Evolutionary conservation across 2,797 vertebrate species (phyloP).

Genomic region (Oreochromis grahami): DNA sequence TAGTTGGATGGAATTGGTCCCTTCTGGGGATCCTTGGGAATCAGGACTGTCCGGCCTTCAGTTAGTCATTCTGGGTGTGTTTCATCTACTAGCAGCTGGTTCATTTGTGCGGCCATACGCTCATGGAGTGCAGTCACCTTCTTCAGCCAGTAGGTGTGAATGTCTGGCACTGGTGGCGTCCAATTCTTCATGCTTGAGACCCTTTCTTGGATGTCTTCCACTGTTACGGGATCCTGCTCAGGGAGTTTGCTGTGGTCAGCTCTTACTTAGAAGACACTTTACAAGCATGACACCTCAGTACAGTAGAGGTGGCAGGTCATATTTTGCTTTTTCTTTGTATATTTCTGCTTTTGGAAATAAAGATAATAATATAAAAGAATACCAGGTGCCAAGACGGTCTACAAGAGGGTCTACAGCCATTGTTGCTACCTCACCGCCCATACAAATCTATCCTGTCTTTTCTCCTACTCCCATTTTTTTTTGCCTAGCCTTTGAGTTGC

Average conservation of each 20-base stretch:
- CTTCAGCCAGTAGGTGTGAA: background rate
- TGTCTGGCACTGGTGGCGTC: no score
- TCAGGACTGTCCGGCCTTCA: background rate
- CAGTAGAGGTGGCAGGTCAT: no score
- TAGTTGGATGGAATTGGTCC: background rate
- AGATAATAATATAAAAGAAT: background rate
- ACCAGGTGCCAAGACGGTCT: background rate
- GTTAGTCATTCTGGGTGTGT: background rate
- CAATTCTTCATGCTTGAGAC: no score
- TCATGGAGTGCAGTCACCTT: background rate
- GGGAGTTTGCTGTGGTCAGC: no score
- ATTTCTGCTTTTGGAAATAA: background rate
- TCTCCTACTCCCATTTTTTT: background rate
- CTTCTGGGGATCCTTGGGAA: background rate
- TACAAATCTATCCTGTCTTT: background rate
- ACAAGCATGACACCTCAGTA: no score
- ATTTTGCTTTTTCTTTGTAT: no score
- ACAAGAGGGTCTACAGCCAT: background rate
- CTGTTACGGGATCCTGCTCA: no score
- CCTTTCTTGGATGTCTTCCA: no score
- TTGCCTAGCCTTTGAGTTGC: background rate
- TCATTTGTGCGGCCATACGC: background rate
- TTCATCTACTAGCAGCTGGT: background rate
- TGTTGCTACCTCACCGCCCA: background rate
- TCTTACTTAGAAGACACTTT: no score